Evolutionary conservation across 2,888 invertebrate genomes (phyloP), one percentile per base, ranked within the genome.

Genomic region (Andrena trimmerana): DNA sequence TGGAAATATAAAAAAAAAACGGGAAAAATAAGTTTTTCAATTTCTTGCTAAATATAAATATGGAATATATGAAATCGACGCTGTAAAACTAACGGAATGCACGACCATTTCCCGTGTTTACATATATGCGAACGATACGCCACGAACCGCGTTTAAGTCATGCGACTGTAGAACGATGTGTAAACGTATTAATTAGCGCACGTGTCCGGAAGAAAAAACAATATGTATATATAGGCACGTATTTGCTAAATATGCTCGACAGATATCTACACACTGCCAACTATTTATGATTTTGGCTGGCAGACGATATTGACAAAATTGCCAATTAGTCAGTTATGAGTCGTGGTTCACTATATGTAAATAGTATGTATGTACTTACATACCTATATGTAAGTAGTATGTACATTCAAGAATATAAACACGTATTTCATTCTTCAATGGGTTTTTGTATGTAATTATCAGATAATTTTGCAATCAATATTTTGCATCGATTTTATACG

Each of bases 221-320:
- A 10, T 10, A 27, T 57, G 1, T 57, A 10, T 57, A 52, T 52
- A 20, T 52, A 52, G 7, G 20, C n/a, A 24, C 16, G n/a, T 10
- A 50, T 33, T 7, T 42, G 24, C 16, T 33, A n/a, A 67, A 67
- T 20, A 52, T 27, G 24, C n/a, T 57, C 74, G 60, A 65, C 16
- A n/a, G 24, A n/a, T 20, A 13, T 42, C 16, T 42, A 16, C 42
- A 27, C 33, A 16, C 10, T 10, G 24, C n/a, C 52, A 78, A 42
- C 52, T 20, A 60, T 78, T 72, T 31, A 59, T 79, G 24, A 20
- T 29, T 20, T 52, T 42, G 62, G 29, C 76, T 57, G n/a, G 20
- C 29, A 42, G 50, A 50, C 50, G 33, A 36, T 48, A 79, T 69
- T 42, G 76, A 67, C 62, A 50, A 57, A 54, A 78, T 72, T 54